A percentile compares a stretch with the other conserved stretches of the same genome.
phyloP scores from a whole-genome alignment of 2,113 vertebrate species.

The Indicator indicator region DNA sequence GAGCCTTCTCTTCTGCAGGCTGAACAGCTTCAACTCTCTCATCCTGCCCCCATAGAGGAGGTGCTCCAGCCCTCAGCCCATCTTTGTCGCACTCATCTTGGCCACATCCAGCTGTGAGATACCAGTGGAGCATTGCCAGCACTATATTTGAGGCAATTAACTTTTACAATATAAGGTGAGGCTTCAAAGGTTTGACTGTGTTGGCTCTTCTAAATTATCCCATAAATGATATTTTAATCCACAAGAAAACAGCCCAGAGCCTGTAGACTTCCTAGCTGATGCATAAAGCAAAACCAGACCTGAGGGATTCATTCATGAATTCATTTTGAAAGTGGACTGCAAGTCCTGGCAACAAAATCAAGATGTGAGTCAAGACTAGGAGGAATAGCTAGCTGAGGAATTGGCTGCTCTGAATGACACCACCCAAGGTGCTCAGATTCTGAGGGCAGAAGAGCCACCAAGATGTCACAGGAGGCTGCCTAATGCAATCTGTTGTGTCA shows the following conservation, averaged over 20 bases:
- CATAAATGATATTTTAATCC: not conserved
- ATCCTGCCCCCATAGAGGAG: too few relatives aligned
- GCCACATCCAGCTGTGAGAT: not conserved
- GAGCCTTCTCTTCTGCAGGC: too few relatives aligned
- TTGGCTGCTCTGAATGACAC: not conserved
- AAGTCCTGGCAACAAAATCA: slow-evolving; percentile 11
- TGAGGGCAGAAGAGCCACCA: slow-evolving; percentile 17
- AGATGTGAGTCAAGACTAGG: not conserved
- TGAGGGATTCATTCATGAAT: not conserved
- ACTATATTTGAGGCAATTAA: not conserved
- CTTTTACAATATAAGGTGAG: not conserved
- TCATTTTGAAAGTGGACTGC: not conserved
- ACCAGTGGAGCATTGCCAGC: not conserved
- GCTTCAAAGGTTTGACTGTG: not conserved
- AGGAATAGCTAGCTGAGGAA: not conserved
- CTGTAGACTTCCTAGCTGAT: not conserved
- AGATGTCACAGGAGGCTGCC: slow-evolving; percentile 12
- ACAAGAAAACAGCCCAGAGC: not conserved
- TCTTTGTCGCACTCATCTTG: too few relatives aligned
- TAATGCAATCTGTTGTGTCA: slow-evolving; percentile 57
- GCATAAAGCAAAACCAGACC: not conserved
- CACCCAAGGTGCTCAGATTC: not conserved
- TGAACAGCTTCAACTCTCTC: too few relatives aligned
- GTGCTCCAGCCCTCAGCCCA: too few relatives aligned
- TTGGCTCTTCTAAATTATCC: not conserved